phyloP scores from a whole-genome alignment of 2,797 vertebrate genomes.

The Muscicapa comitata region DNA sequence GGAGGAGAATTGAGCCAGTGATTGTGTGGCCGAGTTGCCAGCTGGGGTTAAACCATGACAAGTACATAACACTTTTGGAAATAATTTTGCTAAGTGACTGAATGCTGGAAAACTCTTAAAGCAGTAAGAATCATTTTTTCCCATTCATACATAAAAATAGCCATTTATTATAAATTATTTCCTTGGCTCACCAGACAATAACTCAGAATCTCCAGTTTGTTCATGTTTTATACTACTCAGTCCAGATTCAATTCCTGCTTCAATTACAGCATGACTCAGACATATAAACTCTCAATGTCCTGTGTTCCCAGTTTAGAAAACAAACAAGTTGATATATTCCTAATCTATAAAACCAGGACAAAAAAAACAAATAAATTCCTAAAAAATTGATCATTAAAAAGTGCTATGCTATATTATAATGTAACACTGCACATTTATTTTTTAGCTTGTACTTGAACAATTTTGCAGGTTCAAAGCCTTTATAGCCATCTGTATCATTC shows the following conservation, averaged over 20 bases:
- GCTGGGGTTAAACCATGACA: background rate
- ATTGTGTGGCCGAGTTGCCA: background rate
- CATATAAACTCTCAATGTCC: background rate
- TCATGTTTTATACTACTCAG: background rate
- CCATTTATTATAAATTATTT: slow-evolving; percentile 11
- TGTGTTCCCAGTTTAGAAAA: background rate
- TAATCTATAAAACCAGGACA: background rate
- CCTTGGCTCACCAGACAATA: background rate
- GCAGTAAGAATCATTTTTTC: background rate
- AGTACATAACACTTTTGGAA: background rate
- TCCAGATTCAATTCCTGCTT: background rate
- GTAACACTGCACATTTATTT: background rate
- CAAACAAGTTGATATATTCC: background rate
- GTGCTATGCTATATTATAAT: background rate
- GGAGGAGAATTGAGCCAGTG: fast-evolving
- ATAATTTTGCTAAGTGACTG: background rate
- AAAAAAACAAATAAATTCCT: background rate
- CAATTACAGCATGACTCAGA: background rate
- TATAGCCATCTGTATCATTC: background rate
- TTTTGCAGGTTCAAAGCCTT: background rate
- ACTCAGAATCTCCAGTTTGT: background rate
- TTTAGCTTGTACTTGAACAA: background rate
- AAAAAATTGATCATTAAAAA: background rate
- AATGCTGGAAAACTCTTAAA: background rate
- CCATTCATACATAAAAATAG: background rate